Base-by-base conservation (phyloP, 2,113 vertebrate genomes). In the Pipa parva region DNA sequence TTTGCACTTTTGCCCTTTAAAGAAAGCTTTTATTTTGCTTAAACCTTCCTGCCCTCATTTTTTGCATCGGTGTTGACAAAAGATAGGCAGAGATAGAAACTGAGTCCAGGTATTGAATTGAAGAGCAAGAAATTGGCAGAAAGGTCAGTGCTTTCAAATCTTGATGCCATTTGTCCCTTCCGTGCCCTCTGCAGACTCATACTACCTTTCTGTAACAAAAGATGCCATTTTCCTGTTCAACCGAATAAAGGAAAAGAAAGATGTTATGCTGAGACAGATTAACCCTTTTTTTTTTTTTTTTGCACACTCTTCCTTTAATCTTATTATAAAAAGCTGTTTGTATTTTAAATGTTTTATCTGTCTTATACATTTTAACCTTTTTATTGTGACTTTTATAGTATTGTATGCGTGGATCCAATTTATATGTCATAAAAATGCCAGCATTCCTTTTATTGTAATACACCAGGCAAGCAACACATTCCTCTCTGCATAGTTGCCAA, bases 141-240 rank as follows among this genome's bases (percentile, higher is more conserved):
- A 70, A 70, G 66, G 66, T 70, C 66, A 70, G 48, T 31, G 58
- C 66, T 70, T 70, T 70, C 57, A 70, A 61, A 61, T 70, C 66
- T 36, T 36, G 15, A 45, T 61, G 66, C 66, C 58, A 70, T 70
- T 70, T 70, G 45, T 70, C 66, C 66, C 57, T 26, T 60, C 18
- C n/a, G 31, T 70, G 54, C 66, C 66, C 66, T 70, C 48, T 54
- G 25, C 36, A 70, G 36, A 61, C 46, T 70, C 57, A 54, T 70
- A 26, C 58, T 54, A 59, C 58, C 48, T 45, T 46, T 42, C 25
- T 54, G 18, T 55, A 70, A 70, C 66, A 70, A 70, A 70, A 50
- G 66, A 70, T 70, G 66, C 57, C 66, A 70, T 70, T 70, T 68
- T 58, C 60, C 25, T 31, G 4, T 27, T 24, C 48, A 59, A 46